Percentiles rank a stretch among this genome's conserved stretches.
phyloP scores from a whole-genome alignment of 2,113 vertebrate species.

The Panthera leo region DNA sequence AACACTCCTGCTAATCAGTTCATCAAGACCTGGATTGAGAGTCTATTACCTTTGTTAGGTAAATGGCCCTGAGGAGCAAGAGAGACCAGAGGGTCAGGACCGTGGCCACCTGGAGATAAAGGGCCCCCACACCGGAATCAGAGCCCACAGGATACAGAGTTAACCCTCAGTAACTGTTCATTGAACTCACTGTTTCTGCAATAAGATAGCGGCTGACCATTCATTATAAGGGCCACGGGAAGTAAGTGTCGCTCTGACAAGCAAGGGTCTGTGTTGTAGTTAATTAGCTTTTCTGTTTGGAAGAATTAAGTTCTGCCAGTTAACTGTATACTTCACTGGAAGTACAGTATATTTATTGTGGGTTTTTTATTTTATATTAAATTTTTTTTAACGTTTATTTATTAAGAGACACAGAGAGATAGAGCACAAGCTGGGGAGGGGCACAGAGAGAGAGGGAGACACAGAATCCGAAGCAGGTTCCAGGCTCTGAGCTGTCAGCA shows the following conservation, averaged over 20 bases:
- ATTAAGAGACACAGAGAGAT: no score
- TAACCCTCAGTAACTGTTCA: background rate
- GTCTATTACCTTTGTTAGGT: background rate
- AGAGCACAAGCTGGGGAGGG: no score
- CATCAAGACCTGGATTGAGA: background rate
- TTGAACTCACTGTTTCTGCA: background rate
- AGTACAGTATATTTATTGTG: background rate
- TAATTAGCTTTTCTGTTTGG: background rate
- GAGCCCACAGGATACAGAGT: background rate
- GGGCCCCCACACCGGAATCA: fast-evolving
- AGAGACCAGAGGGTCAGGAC: background rate
- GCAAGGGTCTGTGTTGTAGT: background rate
- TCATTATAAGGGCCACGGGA: background rate
- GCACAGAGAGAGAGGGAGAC: no score
- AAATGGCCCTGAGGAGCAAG: background rate
- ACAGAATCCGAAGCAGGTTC: no score
- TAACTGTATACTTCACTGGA: background rate
- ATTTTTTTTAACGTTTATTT: no score
- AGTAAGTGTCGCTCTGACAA: background rate
- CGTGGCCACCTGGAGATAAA: background rate
- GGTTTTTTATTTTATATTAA: no score
- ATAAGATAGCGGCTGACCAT: background rate
- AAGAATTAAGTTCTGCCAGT: background rate
- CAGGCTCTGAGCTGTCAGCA: no score
- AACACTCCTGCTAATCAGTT: background rate